Evolutionary conservation across 2,797 vertebrate genomes (phyloP).

Genomic region (Holocentrus rufus): DNA sequence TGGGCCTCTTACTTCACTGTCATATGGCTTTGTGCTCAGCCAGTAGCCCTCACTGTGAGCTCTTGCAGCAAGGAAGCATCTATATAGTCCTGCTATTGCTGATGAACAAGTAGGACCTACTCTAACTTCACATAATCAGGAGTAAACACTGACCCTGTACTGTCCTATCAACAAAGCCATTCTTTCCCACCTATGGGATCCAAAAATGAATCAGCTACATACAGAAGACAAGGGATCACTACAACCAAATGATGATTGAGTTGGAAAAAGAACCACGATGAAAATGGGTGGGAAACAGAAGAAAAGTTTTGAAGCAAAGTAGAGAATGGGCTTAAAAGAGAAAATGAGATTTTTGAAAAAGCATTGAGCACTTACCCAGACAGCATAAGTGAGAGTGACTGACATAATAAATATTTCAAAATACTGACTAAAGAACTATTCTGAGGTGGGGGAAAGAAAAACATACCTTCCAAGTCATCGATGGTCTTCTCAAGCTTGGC

Average conservation of each 20-base stretch:
- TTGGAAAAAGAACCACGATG: constrained; percentile 20
- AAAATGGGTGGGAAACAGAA: constrained; percentile 29
- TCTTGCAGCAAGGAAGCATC: constrained; percentile 27
- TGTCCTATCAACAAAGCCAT: constrained; percentile 1
- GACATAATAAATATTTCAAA: neutral
- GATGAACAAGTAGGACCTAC: constrained; percentile 1
- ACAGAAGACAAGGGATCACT: neutral
- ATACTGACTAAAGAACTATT: constrained; percentile 15
- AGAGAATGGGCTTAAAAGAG: constrained; percentile 7
- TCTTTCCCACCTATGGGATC: constrained; percentile 13
- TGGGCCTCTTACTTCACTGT: constrained; percentile 19
- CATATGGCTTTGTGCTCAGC: neutral
- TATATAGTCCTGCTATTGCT: neutral
- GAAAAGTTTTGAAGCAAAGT: constrained; percentile 27
- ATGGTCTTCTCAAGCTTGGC: constrained; percentile 99
- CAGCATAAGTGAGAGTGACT: constrained; percentile 1
- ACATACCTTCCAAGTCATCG: constrained; percentile 98
- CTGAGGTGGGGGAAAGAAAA: constrained; percentile 14
- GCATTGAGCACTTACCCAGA: constrained; percentile 16
- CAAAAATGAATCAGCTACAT: constrained; percentile 17
- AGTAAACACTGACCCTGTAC: neutral
- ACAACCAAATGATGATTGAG: constrained; percentile 2
- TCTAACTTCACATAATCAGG: neutral
- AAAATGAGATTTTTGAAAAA: neutral
- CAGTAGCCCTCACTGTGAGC: neutral